Percentiles rank a stretch among this genome's conserved stretches.
Conservation (phyloP, 2,113 vertebrate species). For the Paracanthobrama guichenoti region DNA sequence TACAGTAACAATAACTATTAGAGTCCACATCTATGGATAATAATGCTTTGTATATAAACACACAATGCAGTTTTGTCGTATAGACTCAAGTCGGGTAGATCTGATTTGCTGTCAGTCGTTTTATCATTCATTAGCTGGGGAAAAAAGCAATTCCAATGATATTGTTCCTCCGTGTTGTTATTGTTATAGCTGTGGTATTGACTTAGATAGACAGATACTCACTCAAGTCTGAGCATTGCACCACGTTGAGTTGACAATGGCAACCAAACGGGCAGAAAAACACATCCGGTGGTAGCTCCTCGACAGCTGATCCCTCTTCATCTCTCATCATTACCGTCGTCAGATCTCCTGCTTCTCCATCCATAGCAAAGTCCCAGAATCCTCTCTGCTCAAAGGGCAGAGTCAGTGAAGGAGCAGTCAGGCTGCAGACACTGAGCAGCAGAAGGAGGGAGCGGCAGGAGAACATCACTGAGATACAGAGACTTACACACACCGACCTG, state of each 20-base stretch:
- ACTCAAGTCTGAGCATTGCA: conserved; percentile 92
- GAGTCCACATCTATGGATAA: not conserved
- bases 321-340: conserved; percentile 77
- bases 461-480: conserved; percentile 62
- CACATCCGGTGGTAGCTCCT: conserved; percentile 57
- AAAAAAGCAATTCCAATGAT: not conserved
- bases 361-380: conserved; percentile 88
- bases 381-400: conserved; percentile 87
- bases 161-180: not conserved
- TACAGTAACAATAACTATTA: not conserved
- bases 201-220: conserved; percentile 55
- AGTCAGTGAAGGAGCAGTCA: conserved; percentile 72
- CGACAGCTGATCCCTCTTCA: conserved; percentile 77
- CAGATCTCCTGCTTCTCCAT: conserved; percentile 69
- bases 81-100: not conserved
- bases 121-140: not conserved
- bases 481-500: conserved; percentile 39
- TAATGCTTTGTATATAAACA: not conserved
- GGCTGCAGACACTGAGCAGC: conserved; percentile 66
- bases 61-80: not conserved
- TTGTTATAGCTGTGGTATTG: too few relatives aligned
- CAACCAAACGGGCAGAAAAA: conserved; percentile 86
- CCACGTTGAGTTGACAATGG: conserved; percentile 84
- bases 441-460: conserved; percentile 68
- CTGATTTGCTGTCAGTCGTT: not conserved